Percentiles rank a stretch among this genome's conserved stretches.
These are phyloP conservation scores for Sclerurus mexicanus DNA, from an alignment of 2,113 vertebrate species.

Conservation along the genomic window DNA sequence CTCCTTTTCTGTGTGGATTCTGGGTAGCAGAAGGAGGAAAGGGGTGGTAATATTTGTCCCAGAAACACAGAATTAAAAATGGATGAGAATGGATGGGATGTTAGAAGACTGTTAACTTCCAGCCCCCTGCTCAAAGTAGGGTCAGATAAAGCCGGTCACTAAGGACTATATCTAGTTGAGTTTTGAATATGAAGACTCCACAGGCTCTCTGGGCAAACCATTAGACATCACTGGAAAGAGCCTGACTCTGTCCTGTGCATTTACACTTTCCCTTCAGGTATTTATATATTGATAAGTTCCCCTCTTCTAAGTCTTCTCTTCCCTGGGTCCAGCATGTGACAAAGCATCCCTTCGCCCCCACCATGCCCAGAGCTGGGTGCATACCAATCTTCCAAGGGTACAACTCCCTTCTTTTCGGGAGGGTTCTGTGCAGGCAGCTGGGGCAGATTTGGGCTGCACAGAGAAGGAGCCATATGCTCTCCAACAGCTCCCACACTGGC, in stretches of 20 bases:
- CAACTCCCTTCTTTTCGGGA: too few relatives aligned
- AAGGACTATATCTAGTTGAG: neutral
- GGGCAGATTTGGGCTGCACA: neutral
- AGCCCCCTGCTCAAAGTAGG: neutral
- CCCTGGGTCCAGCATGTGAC: too few relatives aligned
- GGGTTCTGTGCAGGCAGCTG: too few relatives aligned
- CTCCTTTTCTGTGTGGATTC: neutral
- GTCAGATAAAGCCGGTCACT: neutral
- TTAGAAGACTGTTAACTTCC: neutral
- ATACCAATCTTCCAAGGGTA: too few relatives aligned
- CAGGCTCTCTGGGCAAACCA: neutral
- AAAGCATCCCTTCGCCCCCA: too few relatives aligned
- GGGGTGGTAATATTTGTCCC: neutral
- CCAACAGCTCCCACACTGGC: neutral
- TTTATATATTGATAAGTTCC: too few relatives aligned
- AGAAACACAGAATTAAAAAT: neutral
- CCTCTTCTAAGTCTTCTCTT: too few relatives aligned
- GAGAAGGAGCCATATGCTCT: neutral
- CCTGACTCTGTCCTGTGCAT: too few relatives aligned
- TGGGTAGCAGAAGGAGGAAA: neutral
- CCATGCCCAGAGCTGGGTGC: too few relatives aligned
- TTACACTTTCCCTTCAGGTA: too few relatives aligned
- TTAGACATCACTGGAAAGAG: too few relatives aligned
- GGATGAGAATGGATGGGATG: neutral
- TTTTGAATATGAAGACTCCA: neutral